A percentile compares a stretch with the other conserved stretches of the same genome.
phyloP scores from a whole-genome alignment of 2,113 vertebrate species.

The Collichthys lucidus region DNA sequence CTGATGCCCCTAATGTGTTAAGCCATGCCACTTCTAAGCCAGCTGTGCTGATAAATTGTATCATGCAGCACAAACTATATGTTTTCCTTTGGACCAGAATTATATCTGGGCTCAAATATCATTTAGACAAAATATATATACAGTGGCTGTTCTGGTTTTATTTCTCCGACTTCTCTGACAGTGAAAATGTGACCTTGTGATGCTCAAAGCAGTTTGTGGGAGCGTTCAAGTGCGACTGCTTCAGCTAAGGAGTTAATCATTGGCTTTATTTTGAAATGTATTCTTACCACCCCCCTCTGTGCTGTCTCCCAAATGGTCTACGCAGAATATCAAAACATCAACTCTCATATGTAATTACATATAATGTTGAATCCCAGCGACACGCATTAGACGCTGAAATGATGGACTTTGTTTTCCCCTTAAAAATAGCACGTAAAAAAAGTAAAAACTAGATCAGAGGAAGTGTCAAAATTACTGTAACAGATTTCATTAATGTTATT shows the following conservation, averaged over 20 bases:
- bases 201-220: slow-evolving; percentile 29
- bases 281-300: neutral
- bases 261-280: slow-evolving; percentile 35
- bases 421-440: neutral
- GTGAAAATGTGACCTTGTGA: slow-evolving; percentile 27
- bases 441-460: neutral
- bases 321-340: slow-evolving; percentile 20
- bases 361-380: neutral
- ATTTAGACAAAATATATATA: slow-evolving; percentile 15
- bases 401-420: neutral
- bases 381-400: neutral
- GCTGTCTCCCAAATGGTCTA: neutral
- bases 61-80: neutral
- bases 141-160: neutral
- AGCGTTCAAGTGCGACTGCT: slow-evolving; percentile 39
- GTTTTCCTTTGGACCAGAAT: no score
- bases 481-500: neutral
- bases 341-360: neutral
- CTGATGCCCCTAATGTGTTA: neutral
- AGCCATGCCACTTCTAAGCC: neutral
- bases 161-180: slow-evolving; percentile 13
- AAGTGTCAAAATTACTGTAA: neutral
- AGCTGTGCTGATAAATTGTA: neutral
- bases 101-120: no score
- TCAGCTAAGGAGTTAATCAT: slow-evolving; percentile 46